phyloP scores from a whole-genome alignment of 2,113 vertebrate genomes.

The Hippotragus niger region DNA sequence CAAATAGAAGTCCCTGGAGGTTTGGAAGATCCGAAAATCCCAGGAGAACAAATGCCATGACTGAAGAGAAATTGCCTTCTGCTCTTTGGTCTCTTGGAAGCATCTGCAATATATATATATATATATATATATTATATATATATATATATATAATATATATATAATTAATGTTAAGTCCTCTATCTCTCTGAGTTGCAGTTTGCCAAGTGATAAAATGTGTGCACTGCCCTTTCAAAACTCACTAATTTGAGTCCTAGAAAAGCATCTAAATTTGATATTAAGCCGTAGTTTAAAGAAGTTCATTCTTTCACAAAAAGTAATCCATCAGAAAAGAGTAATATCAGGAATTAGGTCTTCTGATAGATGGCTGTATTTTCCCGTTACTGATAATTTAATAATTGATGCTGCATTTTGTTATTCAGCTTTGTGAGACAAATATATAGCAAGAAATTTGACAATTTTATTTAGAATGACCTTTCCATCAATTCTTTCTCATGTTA shows the following conservation, averaged over 20 bases:
- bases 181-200: background rate
- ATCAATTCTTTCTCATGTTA: background rate
- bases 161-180: background rate
- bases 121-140: too few species aligned
- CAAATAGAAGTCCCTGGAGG: background rate
- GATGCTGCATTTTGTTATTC: background rate
- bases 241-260: background rate
- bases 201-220: background rate
- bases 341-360: background rate
- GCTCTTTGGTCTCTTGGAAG: background rate
- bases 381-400: background rate
- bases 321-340: background rate
- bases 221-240: background rate
- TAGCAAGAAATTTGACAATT: background rate
- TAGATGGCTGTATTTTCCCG: background rate
- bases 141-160: too few species aligned
- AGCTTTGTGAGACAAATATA: background rate
- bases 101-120: background rate
- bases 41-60: background rate
- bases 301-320: background rate
- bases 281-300: background rate
- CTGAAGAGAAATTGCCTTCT: background rate
- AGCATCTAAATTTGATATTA: background rate
- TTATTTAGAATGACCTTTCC: background rate
- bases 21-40: constrained; percentile 37